Evolutionary conservation across 2,113 vertebrate species (phyloP), one percentile per base, ranked within the genome.

Genomic region (Psephotus haematonotus): DNA sequence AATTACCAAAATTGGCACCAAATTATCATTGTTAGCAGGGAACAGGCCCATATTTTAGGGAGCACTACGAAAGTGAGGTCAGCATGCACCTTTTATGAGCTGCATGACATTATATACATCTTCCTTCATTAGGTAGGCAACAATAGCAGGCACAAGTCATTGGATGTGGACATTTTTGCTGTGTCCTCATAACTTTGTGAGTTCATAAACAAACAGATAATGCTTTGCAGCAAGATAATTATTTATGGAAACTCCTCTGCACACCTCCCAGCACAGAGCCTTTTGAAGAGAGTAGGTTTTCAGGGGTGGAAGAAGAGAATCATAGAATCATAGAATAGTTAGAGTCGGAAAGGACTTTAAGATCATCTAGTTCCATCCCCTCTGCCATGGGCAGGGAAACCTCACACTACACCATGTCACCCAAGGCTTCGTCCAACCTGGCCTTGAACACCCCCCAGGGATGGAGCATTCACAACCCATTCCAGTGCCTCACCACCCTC

Each of bases 1-100:
- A 84, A 93, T 96, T 91, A 72, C 49, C 44, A 72, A 82, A 96
- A 91, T 29, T 86, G 59, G 19, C 39, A 89, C 13, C 25, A 93
- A 74, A 83, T 93, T 90, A 44, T 72, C 59, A 29, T 10, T 80
- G 49, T 35, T 59, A 82, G 49, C 63, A 89, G 70, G 67, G 88
- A 88, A 57, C 11, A 65, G 19, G n/a, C 13, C 7, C 16, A 4
- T 22, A 5, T 59, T 92, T 92, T 52, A 64, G 49, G 19, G 37
- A 70, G 20, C 33, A 16, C 17, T 77, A 52, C 15, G 49, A 53
- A 90, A 76, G 13, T 31, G 17, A 86, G 71, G 39, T 60, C 35
- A 84, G 33, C 52, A 50, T 15, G 28, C 0, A 17, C 14, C 15
- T 81, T 74, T 86, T 29, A 17, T 47, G 63, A 72, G 6, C 24